Conservation (phyloP, 1,140 invertebrate species). For the Aphelinus atriplicis region DNA sequence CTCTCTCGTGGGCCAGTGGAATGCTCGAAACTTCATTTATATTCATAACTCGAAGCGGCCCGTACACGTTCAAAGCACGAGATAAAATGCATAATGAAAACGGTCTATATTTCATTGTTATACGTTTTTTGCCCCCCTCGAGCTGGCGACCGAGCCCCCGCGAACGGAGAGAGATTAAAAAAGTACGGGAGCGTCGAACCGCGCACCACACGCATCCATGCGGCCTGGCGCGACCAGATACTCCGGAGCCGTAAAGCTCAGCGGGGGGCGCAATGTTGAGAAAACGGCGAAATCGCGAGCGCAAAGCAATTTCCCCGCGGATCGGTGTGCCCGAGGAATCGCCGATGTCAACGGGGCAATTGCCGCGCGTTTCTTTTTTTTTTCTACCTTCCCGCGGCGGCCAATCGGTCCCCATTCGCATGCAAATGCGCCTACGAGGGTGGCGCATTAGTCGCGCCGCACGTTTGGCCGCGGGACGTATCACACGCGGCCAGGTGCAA, state of each 20-base stretch:
- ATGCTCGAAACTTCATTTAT: slow-evolving; percentile 26
- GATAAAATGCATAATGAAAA: slow-evolving; percentile 29
- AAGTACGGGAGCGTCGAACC: no score
- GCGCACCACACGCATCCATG: no score
- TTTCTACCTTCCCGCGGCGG: no score
- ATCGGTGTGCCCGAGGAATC: neutral
- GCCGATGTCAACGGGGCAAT: slow-evolving; percentile 19
- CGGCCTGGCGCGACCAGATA: no score
- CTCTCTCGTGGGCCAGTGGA: neutral
- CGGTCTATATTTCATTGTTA: slow-evolving; percentile 10
- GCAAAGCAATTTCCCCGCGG: no score
- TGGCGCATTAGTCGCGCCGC: no score
- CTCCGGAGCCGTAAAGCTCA: neutral
- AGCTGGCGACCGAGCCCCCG: no score
- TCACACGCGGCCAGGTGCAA: neutral
- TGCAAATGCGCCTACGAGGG: neutral
- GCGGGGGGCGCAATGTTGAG: neutral
- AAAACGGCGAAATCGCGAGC: neutral
- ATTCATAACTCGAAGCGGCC: slow-evolving; percentile 26
- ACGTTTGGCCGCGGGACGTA: no score
- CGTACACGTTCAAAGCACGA: slow-evolving; percentile 10
- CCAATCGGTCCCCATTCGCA: neutral
- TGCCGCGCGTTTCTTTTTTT: neutral
- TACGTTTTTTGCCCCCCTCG: neutral
- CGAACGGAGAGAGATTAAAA: slow-evolving; percentile 6